Evolutionary conservation across 2,113 vertebrate species (phyloP).

Genomic region (Daubentonia madagascariensis): DNA sequence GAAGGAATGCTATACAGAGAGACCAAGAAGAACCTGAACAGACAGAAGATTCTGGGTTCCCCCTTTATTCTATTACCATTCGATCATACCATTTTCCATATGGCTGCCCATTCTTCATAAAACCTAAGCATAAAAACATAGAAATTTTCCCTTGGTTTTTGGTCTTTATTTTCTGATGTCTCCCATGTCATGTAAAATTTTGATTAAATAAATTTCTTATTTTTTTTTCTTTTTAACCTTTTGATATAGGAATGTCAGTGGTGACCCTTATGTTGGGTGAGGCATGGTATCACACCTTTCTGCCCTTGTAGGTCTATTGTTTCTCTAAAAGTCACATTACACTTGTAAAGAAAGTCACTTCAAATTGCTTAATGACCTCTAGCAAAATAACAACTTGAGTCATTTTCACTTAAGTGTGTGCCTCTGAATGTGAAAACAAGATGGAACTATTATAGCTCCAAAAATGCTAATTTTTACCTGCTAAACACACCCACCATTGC

Average conservation of each 20-base stretch:
- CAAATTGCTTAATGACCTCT: slow-evolving; percentile 31
- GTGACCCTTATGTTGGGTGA: neutral
- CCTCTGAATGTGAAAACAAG: neutral
- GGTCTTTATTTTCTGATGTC: neutral
- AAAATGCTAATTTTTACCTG: slow-evolving; percentile 7
- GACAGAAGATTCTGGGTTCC: neutral
- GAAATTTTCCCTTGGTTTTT: neutral
- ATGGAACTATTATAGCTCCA: neutral
- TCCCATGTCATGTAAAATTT: neutral
- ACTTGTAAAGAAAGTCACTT: neutral
- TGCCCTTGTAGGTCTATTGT: neutral
- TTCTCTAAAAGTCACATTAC: neutral
- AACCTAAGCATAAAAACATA: neutral
- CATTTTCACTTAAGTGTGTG: slow-evolving; percentile 7
- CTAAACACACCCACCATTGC: neutral
- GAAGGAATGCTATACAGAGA: neutral
- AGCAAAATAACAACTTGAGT: slow-evolving; percentile 24
- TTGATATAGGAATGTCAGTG: neutral
- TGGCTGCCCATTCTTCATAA: neutral
- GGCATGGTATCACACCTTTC: neutral
- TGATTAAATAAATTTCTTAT: neutral
- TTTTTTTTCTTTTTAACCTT: neutral
- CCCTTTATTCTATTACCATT: neutral
- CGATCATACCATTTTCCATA: neutral
- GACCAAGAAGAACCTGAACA: neutral